Percentiles rank a stretch among this genome's conserved stretches.
These are phyloP conservation scores for Pseudorhiza aurosa DNA, from an alignment of 30 jellyfish, hydroid and myxozoan species.

Conservation along the genomic window DNA sequence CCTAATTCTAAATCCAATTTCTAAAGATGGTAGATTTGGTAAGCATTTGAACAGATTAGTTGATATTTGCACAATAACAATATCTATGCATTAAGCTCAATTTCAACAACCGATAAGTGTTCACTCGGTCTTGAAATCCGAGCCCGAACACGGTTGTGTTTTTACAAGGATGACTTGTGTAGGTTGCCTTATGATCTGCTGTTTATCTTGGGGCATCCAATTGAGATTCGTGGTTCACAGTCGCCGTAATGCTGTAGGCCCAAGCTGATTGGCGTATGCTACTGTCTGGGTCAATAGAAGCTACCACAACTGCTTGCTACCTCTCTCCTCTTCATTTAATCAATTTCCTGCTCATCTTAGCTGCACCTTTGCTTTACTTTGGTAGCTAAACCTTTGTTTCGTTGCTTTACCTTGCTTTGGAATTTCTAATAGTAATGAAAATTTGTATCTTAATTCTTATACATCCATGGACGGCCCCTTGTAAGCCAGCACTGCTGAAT, in stretches of 20 bases:
- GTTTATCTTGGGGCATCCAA: not conserved
- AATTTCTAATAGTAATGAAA: too few relatives aligned
- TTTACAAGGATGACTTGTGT: constrained; percentile 15
- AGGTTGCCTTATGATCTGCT: constrained; percentile 7
- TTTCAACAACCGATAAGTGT: constrained; percentile 9
- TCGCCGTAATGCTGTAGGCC: not conserved
- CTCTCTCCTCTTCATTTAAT: too few relatives aligned
- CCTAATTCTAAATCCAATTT: constrained; percentile 10
- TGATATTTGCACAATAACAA: constrained; percentile 9
- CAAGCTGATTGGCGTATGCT: too few relatives aligned
- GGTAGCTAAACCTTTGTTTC: too few relatives aligned
- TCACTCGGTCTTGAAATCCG: constrained; percentile 16
- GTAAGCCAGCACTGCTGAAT: too few relatives aligned
- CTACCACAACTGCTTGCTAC: too few relatives aligned
- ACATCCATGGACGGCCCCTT: too few relatives aligned
- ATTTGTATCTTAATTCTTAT: too few relatives aligned
- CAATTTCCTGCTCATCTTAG: too few relatives aligned
- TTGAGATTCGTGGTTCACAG: constrained; percentile 6
- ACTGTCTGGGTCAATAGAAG: too few relatives aligned
- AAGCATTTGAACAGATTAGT: constrained; percentile 16
- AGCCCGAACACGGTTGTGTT: not conserved
- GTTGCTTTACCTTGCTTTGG: too few relatives aligned
- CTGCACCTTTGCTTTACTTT: too few relatives aligned
- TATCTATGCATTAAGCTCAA: constrained; percentile 5
- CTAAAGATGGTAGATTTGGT: constrained; percentile 8